Evolutionary conservation across 2,888 invertebrate genomes (phyloP).

Genomic region (Agrenia bidenticulata): DNA sequence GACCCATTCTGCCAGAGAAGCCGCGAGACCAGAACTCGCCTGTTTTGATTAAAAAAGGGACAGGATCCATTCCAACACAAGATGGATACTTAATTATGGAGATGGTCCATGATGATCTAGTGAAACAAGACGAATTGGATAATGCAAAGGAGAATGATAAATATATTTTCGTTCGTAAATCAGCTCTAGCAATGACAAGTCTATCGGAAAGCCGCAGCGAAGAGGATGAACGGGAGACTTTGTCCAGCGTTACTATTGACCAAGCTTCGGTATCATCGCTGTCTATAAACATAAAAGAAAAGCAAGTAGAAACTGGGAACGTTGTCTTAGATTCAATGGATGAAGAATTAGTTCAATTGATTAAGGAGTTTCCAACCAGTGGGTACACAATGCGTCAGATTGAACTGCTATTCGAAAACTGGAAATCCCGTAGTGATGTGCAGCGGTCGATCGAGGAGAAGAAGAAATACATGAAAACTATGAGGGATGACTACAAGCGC

Average conservation of each 20-base stretch:
- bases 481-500: conserved; percentile 78
- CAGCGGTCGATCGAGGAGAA: conserved; percentile 82
- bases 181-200: not conserved
- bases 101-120: not conserved
- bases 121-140: not conserved
- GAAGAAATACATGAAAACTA: conserved; percentile 71
- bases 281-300: no score
- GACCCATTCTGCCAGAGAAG: conserved; percentile 28
- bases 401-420: conserved; percentile 79
- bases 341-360: conserved; percentile 80
- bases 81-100: conserved; percentile 40
- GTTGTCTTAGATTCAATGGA: conserved; percentile 41
- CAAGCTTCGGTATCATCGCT: no score
- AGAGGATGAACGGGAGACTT: no score
- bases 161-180: not conserved
- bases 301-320: not conserved
- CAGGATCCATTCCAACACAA: conserved; percentile 18
- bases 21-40: not conserved
- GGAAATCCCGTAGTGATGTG: conserved; percentile 83
- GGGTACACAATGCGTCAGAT: conserved; percentile 76
- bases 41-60: conserved; percentile 21
- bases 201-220: no score
- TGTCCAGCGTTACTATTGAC: no score
- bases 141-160: no score
- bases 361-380: conserved; percentile 85